These are phyloP conservation scores for Rhodophaea formosa DNA, from an alignment of 2,888 invertebrate genomes.

Conservation along the genomic window DNA sequence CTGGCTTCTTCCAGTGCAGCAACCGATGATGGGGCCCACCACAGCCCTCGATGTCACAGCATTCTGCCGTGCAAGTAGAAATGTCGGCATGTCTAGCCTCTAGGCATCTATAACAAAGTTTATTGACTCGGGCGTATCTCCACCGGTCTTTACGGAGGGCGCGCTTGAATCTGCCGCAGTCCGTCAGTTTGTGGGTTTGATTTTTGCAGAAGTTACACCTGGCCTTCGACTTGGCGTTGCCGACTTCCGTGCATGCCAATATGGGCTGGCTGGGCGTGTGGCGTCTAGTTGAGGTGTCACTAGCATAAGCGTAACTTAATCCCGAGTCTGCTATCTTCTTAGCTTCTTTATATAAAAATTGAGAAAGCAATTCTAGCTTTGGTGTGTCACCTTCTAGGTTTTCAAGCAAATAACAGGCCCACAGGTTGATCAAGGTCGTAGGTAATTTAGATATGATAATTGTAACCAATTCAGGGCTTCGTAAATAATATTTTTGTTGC, in stretches of 20 bases:
- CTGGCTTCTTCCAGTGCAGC: not conserved
- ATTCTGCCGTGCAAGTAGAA: not conserved
- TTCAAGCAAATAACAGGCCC: no score
- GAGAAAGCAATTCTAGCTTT: no score
- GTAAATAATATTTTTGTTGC: slow-evolving; percentile 16
- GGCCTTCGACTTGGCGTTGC: no score
- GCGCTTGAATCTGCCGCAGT: not conserved
- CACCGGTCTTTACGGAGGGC: not conserved
- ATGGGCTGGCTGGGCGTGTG: no score
- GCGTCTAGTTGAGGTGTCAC: no score
- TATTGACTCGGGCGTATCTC: not conserved
- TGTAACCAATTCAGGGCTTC: slow-evolving; percentile 18
- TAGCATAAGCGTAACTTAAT: no score
- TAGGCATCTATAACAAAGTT: not conserved
- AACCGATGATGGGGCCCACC: not conserved
- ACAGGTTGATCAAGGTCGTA: slow-evolving; percentile 17
- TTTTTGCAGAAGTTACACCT: no score
- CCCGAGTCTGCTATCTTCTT: no score
- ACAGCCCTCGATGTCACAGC: not conserved
- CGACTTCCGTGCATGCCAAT: no score
- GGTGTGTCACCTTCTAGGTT: no score
- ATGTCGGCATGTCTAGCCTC: not conserved
- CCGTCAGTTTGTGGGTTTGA: not conserved
- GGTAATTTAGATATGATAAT: slow-evolving; percentile 21
- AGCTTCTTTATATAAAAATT: no score